Conservation (phyloP, 2,888 invertebrate genomes). For the Chymomyza amoena region DNA sequence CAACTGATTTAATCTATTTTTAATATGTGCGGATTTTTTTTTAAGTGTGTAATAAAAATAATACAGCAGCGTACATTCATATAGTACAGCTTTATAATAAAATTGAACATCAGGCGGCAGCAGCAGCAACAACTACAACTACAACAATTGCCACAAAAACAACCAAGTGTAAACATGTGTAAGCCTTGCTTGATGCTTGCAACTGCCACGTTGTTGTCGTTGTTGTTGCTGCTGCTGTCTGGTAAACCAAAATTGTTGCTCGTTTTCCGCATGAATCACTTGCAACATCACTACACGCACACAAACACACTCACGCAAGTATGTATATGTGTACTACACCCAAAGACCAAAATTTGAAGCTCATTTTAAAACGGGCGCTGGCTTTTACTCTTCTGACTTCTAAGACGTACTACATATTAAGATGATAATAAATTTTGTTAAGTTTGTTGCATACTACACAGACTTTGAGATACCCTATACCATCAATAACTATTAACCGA, state of each 20-base stretch:
- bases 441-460: too few species aligned
- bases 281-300: constrained; percentile 53
- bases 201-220: constrained; percentile 21
- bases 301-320: neutral
- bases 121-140: neutral
- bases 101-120: constrained; percentile 55
- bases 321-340: too few species aligned
- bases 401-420: too few species aligned
- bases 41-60: neutral
- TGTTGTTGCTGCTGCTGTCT: constrained; percentile 46
- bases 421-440: too few species aligned
- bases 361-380: too few species aligned
- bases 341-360: too few species aligned
- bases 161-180: constrained; percentile 63
- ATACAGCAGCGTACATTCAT: neutral
- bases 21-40: constrained; percentile 40
- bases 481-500: too few species aligned
- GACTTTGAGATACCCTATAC: too few species aligned
- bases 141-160: constrained; percentile 21
- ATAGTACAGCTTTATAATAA: constrained; percentile 47
- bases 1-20: constrained; percentile 53
- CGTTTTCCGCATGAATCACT: constrained; percentile 70
- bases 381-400: too few species aligned
- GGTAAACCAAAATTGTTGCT: constrained; percentile 71
- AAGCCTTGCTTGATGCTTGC: constrained; percentile 34